A percentile compares a stretch with the other conserved stretches of the same genome.
phyloP scores from a whole-genome alignment of 2,888 invertebrate species.

The Ochlodes sylvanus region DNA sequence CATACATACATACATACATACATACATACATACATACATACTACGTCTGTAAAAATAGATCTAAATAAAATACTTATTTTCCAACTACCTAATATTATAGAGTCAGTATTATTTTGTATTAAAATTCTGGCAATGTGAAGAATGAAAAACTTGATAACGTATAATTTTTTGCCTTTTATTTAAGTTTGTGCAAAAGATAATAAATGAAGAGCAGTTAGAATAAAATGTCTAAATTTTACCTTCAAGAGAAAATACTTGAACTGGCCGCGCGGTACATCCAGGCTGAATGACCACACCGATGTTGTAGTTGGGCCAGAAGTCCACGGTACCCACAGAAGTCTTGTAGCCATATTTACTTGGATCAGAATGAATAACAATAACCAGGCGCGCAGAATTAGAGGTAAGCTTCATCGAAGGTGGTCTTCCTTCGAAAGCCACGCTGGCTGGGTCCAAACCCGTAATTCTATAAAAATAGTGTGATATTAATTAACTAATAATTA shows the following conservation, averaged over 20 bases:
- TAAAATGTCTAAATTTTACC: constrained; percentile 50
- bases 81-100: no score
- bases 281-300: constrained; percentile 63
- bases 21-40: no score
- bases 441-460: constrained; percentile 72
- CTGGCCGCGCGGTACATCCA: constrained; percentile 56
- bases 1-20: no score
- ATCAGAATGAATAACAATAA: constrained; percentile 69
- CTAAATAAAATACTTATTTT: no score
- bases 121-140: no score
- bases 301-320: constrained; percentile 76
- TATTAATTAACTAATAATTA: no score
- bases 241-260: constrained; percentile 58
- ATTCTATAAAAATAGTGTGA: constrained; percentile 59
- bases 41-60: no score
- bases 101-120: no score
- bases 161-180: no score
- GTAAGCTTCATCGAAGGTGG: constrained; percentile 54
- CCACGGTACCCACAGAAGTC: constrained; percentile 61
- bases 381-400: constrained; percentile 61
- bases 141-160: no score
- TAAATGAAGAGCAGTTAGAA: no score
- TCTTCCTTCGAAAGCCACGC: constrained; percentile 61
- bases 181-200: no score
- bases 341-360: constrained; percentile 67